Evolutionary conservation across 2,888 invertebrate genomes (phyloP).

Genomic region (Drosophila percnosoma): DNA sequence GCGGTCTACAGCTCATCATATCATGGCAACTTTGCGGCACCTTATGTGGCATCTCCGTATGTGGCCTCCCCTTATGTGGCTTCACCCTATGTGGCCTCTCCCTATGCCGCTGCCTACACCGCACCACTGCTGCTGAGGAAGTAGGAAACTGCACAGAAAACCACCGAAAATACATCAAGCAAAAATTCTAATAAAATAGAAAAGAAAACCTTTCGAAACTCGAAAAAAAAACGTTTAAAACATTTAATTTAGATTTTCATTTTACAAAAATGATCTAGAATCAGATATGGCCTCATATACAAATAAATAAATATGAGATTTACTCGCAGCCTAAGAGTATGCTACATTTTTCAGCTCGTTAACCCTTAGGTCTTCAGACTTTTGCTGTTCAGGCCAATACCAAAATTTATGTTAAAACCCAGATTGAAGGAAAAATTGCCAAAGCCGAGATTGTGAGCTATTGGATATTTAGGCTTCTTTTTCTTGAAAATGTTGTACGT

Average conservation of each 20-base stretch:
- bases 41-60: conserved; percentile 77
- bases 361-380: neutral
- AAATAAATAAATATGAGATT: neutral
- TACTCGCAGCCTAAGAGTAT: conserved; percentile 30
- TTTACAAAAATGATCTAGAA: neutral
- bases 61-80: conserved; percentile 79
- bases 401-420: conserved; percentile 61
- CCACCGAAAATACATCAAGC: neutral
- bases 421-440: conserved; percentile 61
- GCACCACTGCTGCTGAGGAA: conserved; percentile 76
- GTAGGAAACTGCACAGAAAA: conserved; percentile 43
- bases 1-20: conserved; percentile 80
- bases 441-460: conserved; percentile 45
- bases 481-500: conserved; percentile 34
- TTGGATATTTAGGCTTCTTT: conserved; percentile 40
- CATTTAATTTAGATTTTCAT: conserved; percentile 7
- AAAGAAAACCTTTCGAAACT: neutral
- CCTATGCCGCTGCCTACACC: conserved; percentile 67
- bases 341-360: conserved; percentile 10
- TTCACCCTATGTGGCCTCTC: conserved; percentile 60
- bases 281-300: neutral
- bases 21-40: conserved; percentile 83
- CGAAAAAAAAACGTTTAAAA: neutral
- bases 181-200: conserved; percentile 9
- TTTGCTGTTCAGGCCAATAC: conserved; percentile 22